Conservation (phyloP, 2,888 invertebrate genomes). For the Philhelius pedissequus region DNA sequence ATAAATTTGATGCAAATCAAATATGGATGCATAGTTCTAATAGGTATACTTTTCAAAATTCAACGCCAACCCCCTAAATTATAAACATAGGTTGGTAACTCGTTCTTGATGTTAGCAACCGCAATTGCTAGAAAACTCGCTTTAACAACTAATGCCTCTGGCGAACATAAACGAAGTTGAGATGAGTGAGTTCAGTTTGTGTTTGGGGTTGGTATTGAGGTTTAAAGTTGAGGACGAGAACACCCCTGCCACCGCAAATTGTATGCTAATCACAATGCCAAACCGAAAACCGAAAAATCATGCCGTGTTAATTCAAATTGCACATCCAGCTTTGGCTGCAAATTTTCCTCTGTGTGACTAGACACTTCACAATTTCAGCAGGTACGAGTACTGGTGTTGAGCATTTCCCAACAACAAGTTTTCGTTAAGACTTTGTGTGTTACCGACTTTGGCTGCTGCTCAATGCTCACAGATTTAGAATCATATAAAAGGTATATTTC, state of each 20-base stretch:
- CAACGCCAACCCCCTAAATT: neutral
- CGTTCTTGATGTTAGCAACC: neutral
- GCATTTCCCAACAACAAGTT: constrained; percentile 29
- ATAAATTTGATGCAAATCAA: too few relatives aligned
- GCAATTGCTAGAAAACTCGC: constrained; percentile 16
- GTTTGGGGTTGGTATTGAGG: neutral
- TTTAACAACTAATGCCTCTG: constrained; percentile 29
- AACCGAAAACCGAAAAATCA: constrained; percentile 55
- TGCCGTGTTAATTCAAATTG: constrained; percentile 52
- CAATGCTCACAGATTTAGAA: constrained; percentile 6
- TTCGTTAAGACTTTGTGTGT: constrained; percentile 27
- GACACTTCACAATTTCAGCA: constrained; percentile 33
- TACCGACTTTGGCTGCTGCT: neutral
- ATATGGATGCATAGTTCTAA: too few relatives aligned
- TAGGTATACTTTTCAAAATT: neutral
- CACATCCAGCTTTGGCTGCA: constrained; percentile 29
- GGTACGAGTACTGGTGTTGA: constrained; percentile 30
- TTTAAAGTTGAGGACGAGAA: neutral
- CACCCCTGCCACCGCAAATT: constrained; percentile 32
- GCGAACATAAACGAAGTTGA: constrained; percentile 23
- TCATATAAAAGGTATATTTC: constrained; percentile 10
- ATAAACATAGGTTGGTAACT: neutral
- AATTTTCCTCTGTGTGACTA: constrained; percentile 47
- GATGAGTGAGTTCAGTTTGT: neutral
- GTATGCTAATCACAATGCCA: constrained; percentile 58